Conservation (phyloP, 2,113 vertebrate genomes). For the Peromyscus maniculatus region DNA sequence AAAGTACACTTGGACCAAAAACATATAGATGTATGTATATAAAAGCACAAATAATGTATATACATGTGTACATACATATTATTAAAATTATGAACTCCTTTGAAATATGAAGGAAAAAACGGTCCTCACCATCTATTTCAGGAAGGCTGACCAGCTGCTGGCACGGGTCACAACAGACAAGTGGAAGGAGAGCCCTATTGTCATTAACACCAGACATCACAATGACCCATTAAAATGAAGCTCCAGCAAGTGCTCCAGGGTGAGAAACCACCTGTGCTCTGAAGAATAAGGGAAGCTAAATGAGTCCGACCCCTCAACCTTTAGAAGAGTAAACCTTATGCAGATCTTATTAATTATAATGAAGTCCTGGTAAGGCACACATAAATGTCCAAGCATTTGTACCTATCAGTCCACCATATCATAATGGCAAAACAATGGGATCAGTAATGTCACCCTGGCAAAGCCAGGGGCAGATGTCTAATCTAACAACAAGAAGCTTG, state of each 20-base stretch:
- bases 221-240: conserved; percentile 47
- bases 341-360: conserved; percentile 46
- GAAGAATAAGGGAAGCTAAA: neutral
- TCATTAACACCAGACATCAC: neutral
- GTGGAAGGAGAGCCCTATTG: neutral
- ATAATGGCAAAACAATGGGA: neutral
- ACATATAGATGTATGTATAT: neutral
- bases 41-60: neutral
- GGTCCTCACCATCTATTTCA: neutral
- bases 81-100: neutral
- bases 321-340: conserved; percentile 26
- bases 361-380: neutral
- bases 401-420: neutral
- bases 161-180: neutral
- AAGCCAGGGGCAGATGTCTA: neutral
- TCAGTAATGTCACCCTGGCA: neutral
- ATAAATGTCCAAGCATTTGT: conserved; percentile 36
- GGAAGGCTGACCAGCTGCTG: neutral
- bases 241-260: neutral
- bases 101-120: neutral
- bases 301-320: conserved; percentile 3
- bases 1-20: neutral
- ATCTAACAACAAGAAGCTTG: neutral
- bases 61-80: neutral
- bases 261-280: neutral